Evolutionary conservation across 2,888 invertebrate species (phyloP).

Genomic region (Hedya salicella): DNA sequence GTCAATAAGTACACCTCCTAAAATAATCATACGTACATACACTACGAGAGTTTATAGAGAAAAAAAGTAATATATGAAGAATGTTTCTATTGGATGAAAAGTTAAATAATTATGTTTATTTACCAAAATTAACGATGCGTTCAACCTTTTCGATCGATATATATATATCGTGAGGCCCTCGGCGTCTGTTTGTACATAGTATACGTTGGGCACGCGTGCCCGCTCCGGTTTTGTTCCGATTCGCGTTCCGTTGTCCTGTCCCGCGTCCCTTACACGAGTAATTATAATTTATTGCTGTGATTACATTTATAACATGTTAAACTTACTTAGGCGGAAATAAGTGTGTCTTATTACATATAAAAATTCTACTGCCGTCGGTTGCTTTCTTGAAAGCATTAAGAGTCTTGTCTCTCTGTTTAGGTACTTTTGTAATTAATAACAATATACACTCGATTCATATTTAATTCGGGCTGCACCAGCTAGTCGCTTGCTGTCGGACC

Average conservation of each 20-base stretch:
- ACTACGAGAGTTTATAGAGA: slow-evolving; percentile 77
- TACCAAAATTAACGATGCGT: slow-evolving; percentile 78
- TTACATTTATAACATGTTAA: slow-evolving; percentile 80
- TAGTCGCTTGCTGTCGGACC: slow-evolving; percentile 25
- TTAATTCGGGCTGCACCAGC: slow-evolving; percentile 49
- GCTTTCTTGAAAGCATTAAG: slow-evolving; percentile 57
- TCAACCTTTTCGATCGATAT: slow-evolving; percentile 67
- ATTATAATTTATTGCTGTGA: slow-evolving; percentile 83
- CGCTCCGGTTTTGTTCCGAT: slow-evolving; percentile 72
- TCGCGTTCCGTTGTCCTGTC: slow-evolving; percentile 73
- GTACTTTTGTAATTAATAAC: slow-evolving; percentile 53
- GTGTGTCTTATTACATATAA: slow-evolving; percentile 68
- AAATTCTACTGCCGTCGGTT: slow-evolving; percentile 63
- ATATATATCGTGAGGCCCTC: slow-evolving; percentile 58
- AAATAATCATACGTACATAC: slow-evolving; percentile 74
- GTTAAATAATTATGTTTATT: slow-evolving; percentile 79
- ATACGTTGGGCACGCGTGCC: slow-evolving; percentile 75
- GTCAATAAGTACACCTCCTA: slow-evolving; percentile 76
- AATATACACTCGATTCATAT: slow-evolving; percentile 53
- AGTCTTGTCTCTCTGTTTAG: slow-evolving; percentile 53
- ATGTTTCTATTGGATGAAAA: slow-evolving; percentile 80
- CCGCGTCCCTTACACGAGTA: slow-evolving; percentile 69
- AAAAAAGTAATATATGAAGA: slow-evolving; percentile 80
- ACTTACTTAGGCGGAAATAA: slow-evolving; percentile 69
- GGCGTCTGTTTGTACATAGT: slow-evolving; percentile 72